A percentile compares a stretch with the other conserved stretches of the same genome.
Evolutionary conservation across 2,888 invertebrate genomes (phyloP).

Genomic region (Leucophenga montana): DNA sequence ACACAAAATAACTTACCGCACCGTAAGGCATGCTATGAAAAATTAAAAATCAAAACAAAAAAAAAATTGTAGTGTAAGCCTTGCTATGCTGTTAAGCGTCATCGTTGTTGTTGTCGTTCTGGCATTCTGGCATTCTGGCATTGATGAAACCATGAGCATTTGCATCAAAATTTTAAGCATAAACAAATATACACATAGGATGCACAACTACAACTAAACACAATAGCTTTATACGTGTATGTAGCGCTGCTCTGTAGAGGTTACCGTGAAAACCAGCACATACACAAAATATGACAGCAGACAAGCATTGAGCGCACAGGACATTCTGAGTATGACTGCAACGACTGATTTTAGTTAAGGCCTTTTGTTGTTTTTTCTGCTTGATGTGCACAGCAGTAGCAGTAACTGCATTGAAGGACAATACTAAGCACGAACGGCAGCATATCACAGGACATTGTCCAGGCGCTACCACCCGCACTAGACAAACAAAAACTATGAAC

Average conservation of each 20-base stretch:
- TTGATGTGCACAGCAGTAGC: not conserved
- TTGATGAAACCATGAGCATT: not conserved
- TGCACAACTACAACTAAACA: no score
- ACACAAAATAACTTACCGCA: conserved; percentile 18
- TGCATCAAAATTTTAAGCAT: not conserved
- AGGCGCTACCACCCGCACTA: not conserved
- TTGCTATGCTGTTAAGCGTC: conserved; percentile 5
- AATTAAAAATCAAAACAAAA: not conserved
- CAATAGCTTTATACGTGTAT: no score
- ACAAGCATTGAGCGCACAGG: no score
- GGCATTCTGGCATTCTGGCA: not conserved
- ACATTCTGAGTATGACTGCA: no score
- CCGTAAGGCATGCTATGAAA: conserved; percentile 5
- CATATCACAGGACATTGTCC: not conserved
- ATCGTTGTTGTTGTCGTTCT: conserved; percentile 3
- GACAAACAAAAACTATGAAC: conserved; percentile 29
- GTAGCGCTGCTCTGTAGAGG: no score
- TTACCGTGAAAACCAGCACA: no score
- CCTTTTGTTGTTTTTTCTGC: not conserved
- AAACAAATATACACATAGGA: not conserved
- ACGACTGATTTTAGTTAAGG: not conserved
- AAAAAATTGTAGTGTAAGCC: conserved; percentile 18
- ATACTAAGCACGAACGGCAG: no score
- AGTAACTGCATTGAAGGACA: not conserved
- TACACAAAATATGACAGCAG: no score